A percentile compares a stretch with the other conserved stretches of the same genome.
phyloP scores from a whole-genome alignment of 2,888 invertebrate species.

The Dorcus hopei region DNA sequence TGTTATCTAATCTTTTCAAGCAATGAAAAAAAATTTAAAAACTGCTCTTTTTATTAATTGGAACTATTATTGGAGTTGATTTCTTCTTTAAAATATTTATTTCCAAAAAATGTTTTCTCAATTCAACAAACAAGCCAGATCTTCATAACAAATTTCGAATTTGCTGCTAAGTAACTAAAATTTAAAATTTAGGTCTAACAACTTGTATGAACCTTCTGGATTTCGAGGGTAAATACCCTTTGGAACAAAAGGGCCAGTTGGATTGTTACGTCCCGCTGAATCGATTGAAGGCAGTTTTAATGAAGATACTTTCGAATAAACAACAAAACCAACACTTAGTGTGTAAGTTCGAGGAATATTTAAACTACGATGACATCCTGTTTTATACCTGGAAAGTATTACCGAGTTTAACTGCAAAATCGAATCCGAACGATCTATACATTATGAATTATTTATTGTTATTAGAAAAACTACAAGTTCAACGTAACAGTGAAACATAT shows the following conservation, averaged over 20 bases:
- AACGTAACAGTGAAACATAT: slow-evolving; percentile 35
- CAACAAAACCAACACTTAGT: slow-evolving; percentile 61
- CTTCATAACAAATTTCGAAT: too few relatives aligned
- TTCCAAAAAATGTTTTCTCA: background rate
- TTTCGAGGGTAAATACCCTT: slow-evolving; percentile 67
- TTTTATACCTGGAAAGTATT: slow-evolving; percentile 67
- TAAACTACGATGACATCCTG: slow-evolving; percentile 71
- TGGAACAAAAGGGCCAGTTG: slow-evolving; percentile 53
- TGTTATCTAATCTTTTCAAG: too few relatives aligned
- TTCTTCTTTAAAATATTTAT: too few relatives aligned
- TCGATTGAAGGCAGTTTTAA: slow-evolving; percentile 65
- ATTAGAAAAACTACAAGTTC: slow-evolving; percentile 42
- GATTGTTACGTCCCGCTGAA: slow-evolving; percentile 63
- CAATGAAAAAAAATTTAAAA: too few relatives aligned
- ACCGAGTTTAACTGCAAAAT: slow-evolving; percentile 57
- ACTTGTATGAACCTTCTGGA: slow-evolving; percentile 71
- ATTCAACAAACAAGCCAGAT: too few relatives aligned
- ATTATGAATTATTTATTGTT: slow-evolving; percentile 44
- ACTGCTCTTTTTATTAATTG: too few relatives aligned
- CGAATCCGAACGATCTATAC: slow-evolving; percentile 49
- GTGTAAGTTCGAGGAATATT: slow-evolving; percentile 70
- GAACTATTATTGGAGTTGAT: too few relatives aligned
- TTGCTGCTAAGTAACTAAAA: slow-evolving; percentile 2
- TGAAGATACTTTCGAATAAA: slow-evolving; percentile 61
- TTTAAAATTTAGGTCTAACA: slow-evolving; percentile 54